Evolutionary conservation across 30 jellyfish, hydroid and myxozoan species (phyloP).

Genomic region (Rhopilema esculentum): DNA sequence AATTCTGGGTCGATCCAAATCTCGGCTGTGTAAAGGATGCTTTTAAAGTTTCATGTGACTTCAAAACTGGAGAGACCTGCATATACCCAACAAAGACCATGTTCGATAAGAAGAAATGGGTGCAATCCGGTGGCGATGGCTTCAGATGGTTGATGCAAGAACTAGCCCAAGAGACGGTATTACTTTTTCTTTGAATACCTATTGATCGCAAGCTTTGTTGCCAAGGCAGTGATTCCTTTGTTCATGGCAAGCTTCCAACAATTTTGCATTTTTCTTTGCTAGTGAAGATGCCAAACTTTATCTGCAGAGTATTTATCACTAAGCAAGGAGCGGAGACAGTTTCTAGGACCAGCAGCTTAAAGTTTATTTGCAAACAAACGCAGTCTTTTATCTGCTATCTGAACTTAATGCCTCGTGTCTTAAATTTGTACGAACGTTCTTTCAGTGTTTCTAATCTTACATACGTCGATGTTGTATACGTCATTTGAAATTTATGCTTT

Average conservation of each 20-base stretch:
- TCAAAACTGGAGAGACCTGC: slow-evolving; percentile 88
- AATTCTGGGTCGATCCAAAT: slow-evolving; percentile 85
- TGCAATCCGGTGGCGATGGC: slow-evolving; percentile 75
- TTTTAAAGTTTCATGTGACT: slow-evolving; percentile 73
- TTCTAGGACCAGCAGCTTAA: no score
- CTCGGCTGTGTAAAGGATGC: slow-evolving; percentile 75
- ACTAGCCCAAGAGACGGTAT: slow-evolving; percentile 58
- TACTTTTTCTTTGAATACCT: not conserved
- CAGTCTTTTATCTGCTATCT: no score
- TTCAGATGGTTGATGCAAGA: slow-evolving; percentile 87
- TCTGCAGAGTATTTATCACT: no score
- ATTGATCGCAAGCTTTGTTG: not conserved
- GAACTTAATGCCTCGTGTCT: no score
- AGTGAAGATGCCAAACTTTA: no score
- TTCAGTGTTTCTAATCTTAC: no score
- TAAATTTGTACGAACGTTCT: no score
- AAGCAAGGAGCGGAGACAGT: no score
- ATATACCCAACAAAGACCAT: slow-evolving; percentile 65
- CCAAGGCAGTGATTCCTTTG: not conserved
- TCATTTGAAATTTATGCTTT: no score
- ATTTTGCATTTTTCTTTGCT: no score
- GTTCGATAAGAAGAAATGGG: slow-evolving; percentile 85
- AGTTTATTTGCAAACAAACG: no score
- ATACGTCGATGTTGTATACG: no score
- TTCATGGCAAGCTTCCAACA: not conserved